Base-by-base conservation (phyloP, 2,113 vertebrate genomes). In the Aptenodytes forsteri region DNA sequence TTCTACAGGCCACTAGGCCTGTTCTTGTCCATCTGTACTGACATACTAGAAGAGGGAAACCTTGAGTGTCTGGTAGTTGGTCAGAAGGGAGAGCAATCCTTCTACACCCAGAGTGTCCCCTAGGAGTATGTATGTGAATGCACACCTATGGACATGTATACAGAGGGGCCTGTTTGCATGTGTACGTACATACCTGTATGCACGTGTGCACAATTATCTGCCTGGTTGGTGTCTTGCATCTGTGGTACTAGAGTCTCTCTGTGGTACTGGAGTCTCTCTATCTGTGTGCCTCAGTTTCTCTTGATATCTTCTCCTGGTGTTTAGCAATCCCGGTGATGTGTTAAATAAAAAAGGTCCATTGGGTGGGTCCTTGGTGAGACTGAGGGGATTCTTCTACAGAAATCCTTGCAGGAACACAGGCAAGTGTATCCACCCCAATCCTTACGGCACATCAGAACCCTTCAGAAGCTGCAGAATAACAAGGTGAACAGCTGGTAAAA, bases 401-500 rank as follows among this genome's bases (percentile, higher is more conserved):
- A 62, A 44, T 23, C 19, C 38, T 69, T 13, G 4, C 6, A 4
- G 76, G 62, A 61, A 1, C 30, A 8, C 20, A 2, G 21, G 21
- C 1, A 14, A 73, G 8, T 3, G 26, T 42, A 7, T 11, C 64
- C 85, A 11, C 8, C 79, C 49, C 44, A 4, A 2, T 26, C 59
- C 59, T 32, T 18, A 1, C 0, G 6, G 50, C 50, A 15, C 55
- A 42, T 27, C 64, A n/a, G 13, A 34, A 13, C 36, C 54, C 40
- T 49, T 8, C 44, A 16, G 80, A 70, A 95, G 76, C 91, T 58
- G 67, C 71, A 5, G 87, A 66, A 62, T 23, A 69, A 40, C 59
- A 10, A 38, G 46, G 77, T 34, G 83, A 67, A 30, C 93, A 96
- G 87, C 96, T 93, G 96, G 88, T 87, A 83, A 94, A 96, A 96